Conservation (phyloP, 2,888 invertebrate genomes). For the Masnerella sp. region DNA sequence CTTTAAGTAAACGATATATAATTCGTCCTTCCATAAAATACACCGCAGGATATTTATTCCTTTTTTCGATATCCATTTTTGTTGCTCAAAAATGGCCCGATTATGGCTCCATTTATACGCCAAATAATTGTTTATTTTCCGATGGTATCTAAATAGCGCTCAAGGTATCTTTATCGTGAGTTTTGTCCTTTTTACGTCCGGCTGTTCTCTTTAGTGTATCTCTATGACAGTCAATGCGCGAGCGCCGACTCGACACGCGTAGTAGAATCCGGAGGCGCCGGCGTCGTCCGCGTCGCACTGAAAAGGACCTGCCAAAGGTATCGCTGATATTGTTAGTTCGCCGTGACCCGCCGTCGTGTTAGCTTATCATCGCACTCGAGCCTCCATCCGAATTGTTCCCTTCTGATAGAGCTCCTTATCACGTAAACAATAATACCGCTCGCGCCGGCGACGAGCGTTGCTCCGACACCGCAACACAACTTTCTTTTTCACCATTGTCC, state of each 20-base stretch:
- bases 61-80: no score
- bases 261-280: constrained; percentile 61
- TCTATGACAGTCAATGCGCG: constrained; percentile 59
- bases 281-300: constrained; percentile 60
- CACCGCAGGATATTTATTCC: constrained; percentile 8
- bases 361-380: constrained; percentile 23
- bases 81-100: neutral
- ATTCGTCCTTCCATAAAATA: neutral
- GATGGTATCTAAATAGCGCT: constrained; percentile 50
- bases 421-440: constrained; percentile 43
- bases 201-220: constrained; percentile 56
- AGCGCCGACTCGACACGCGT: constrained; percentile 61
- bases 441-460: constrained; percentile 30
- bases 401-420: constrained; percentile 27
- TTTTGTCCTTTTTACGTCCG: constrained; percentile 58
- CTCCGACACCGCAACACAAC: neutral
- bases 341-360: constrained; percentile 60
- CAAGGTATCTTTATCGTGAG: constrained; percentile 56
- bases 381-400: constrained; percentile 6
- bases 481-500: neutral
- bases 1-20: constrained; percentile 22
- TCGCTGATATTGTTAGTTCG: constrained; percentile 61
- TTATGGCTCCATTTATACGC: constrained; percentile 11
- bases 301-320: constrained; percentile 61
- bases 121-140: constrained; percentile 45